Conservation (phyloP, 2,888 invertebrate species). For the Hypena proboscidalis region DNA sequence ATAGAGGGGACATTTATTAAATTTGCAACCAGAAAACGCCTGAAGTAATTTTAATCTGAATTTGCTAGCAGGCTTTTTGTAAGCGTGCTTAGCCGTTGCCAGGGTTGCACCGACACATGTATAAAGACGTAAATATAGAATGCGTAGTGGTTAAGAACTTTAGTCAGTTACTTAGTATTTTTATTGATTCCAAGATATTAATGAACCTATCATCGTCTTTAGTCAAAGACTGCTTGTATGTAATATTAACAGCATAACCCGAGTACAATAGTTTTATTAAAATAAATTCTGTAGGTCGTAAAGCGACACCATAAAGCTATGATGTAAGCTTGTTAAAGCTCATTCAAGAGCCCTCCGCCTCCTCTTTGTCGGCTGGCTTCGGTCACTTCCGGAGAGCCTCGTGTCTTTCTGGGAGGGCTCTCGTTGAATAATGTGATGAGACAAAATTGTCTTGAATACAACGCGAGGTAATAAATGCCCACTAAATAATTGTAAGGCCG, state of each 20-base stretch:
- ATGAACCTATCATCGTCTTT: no score
- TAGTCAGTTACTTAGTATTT: no score
- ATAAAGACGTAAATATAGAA: no score
- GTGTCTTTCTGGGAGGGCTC: constrained; percentile 63
- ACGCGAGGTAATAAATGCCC: constrained; percentile 61
- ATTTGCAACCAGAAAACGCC: no score
- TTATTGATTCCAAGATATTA: no score
- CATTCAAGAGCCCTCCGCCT: constrained; percentile 53
- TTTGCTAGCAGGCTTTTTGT: no score
- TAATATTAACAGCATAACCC: constrained; percentile 12
- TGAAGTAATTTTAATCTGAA: no score
- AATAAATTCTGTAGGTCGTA: constrained; percentile 36
- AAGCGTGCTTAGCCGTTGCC: no score
- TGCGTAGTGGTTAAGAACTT: no score
- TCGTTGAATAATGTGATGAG: constrained; percentile 64
- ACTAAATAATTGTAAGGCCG: constrained; percentile 57
- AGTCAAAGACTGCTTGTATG: neutral
- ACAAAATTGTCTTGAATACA: constrained; percentile 66
- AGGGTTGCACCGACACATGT: no score
- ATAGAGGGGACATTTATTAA: neutral
- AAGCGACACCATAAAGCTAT: constrained; percentile 35
- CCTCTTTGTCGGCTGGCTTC: constrained; percentile 54
- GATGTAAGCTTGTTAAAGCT: constrained; percentile 51
- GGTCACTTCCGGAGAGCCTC: constrained; percentile 53
- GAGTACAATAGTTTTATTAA: constrained; percentile 40